Evolutionary conservation across 2,888 invertebrate species (phyloP), one percentile per base, ranked within the genome.

Genomic region (Cosmia pyralina): DNA sequence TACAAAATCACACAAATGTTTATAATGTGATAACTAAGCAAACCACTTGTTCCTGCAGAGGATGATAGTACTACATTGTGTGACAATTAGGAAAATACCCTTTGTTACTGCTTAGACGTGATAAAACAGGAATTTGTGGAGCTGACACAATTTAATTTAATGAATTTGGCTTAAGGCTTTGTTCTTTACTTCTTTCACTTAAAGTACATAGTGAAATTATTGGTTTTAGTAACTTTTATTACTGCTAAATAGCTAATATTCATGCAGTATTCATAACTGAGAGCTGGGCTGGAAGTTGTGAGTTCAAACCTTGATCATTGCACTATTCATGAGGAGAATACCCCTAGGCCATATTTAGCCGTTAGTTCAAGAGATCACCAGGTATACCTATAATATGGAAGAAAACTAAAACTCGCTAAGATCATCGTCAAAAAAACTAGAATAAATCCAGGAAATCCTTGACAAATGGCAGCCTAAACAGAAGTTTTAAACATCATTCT

Each of bases 11-110:
- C 34, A 70, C 60, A 60, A 64, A 57, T 69, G n/a, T 83, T 74
- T 79, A 60, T 28, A 69, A 63, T 28, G 19, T 64, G 84, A 86
- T 84, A 77, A 75, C 17, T 46, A 64, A 57, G 28, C 65, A 48
- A 78, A 60, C 46, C 17, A 74, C 72, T 75, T 83, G 76, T 65
- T 62, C 28, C 22, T 57, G 64, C 53, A 52, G 50, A 52, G 38
- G 4, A 72, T n/a, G 63, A 84, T 78, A 76, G 75, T 72, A 57
- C 48, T 38, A 65, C 59, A 46, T 63, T 59, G 59, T 67, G n/a
- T 28, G 34, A 70, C 68, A 70, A 63, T 72, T 74, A 71, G 68
- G 70, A 74, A 63, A 75, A 72, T 69, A 70, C 72, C 68, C 65
- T 76, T 85, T 74, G 67, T 66, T 53, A 77, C 22, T 69, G 53